Base-by-base conservation (phyloP, 2,113 vertebrate species). In the Oncorhynchus masou region DNA sequence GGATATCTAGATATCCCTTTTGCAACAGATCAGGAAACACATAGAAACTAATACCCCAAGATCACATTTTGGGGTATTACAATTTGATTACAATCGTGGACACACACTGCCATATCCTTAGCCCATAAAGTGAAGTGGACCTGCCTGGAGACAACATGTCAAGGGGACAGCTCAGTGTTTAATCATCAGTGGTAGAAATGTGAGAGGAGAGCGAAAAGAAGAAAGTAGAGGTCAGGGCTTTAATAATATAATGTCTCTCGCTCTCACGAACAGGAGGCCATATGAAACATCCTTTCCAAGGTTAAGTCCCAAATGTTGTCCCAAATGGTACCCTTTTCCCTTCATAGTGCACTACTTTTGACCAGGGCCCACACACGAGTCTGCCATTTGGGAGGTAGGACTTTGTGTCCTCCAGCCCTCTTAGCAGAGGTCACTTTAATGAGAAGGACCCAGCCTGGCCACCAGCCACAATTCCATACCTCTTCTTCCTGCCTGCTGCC, bases 361-460 rank as follows among this genome's bases (percentile, higher is more conserved):
- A 45, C 39, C 39, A 65, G n/a, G 8, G n/a, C 62, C 20, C 12
- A 11, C 9, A 65, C 22, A 65, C 8, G 6, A 65, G n/a, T 5
- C 2, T 65, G 3, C 62, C 7, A 12, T 24, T 54, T 54, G 15
- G 51, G 51, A 16, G 1, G 49, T 54, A 16, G 49, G 2, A 62
- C 39, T 45, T 8, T 8, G 3, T 84, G 85, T 83, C 85, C 77
- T 86, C 78, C 66, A 67, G 64, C 45, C 27, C 34, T 3, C 70
- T 59, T 77, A 1, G 2, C 68, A 78, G 87, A 91, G 90, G 90
- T 92, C 84, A 87, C 54, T 85, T 91, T 93, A 92, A 93, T 92
- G 85, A 91, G 39, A 45, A 45, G 15, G 51, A 54, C 51, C 15
- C 4, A 15, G 51, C 12, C 51, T 54, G 51, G 51, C 51, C 15